Base-by-base conservation (phyloP, 2,888 invertebrate genomes). In the Sarcophaga caerulescens region DNA sequence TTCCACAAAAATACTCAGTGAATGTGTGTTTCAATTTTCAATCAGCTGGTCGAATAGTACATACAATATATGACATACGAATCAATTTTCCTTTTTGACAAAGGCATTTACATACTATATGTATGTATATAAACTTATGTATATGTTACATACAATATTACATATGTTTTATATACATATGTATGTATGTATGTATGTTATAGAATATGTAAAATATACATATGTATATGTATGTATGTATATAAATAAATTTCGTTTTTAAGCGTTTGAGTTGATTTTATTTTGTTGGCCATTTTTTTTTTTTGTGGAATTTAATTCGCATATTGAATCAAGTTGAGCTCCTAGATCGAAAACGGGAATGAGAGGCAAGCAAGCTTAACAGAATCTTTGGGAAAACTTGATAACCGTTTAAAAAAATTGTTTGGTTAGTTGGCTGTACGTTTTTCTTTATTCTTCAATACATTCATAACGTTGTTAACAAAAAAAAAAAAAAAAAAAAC, bases 341-440 rank as follows among this genome's bases (percentile, higher is more conserved):
- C 92, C 91, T 92, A 92, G 92, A 92, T 92, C 92, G 92, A 92
- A 92, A 92, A 92, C 92, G 92, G 92, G 92, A 92, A 92, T 92
- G 92, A 92, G 92, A 92, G 92, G 92, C 92, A 92, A 92, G 92
- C 92, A 92, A 92, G 92, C 92, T 92, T 90, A 91, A 92, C 91
- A 90, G 92, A 92, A 92, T 92, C 91, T 88, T 92, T 91, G 92
- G 92, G 92, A 92, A 92, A 92, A 92, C 92, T 92, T 92, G 92
- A 92, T 92, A 35, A 92, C 91, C 92, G 91, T 91, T 89, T 89
- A 59, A 75, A 60, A 63, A 63, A 70, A 52, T 86, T 85, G 87
- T 87, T 74, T 74, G 52, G 57, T 74, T 52, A 47, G 19, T 35
- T 47, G 68, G 62, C 35, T 45, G 23, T 57, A 35, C 17, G 23